Evolutionary conservation across 2,888 invertebrate genomes (phyloP), one percentile per base, ranked within the genome.

Genomic region (Phania funesta): DNA sequence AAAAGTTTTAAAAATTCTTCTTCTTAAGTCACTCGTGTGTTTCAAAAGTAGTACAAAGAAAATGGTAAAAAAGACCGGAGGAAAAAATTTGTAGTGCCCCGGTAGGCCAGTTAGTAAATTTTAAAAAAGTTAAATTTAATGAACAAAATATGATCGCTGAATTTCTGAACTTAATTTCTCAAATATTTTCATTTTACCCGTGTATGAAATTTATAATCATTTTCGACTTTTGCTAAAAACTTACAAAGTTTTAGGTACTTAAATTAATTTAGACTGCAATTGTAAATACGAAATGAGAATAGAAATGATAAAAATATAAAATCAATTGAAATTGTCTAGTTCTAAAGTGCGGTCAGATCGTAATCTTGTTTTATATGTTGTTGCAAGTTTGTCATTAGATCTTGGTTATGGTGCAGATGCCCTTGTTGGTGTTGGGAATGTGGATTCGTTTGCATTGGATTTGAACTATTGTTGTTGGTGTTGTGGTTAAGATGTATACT

Each of bases 351-450:
- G 90, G 96, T 97, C 87, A 97, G 93, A 90, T 96, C 97, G 90
- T 97, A 97, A 92, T 97, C 96, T 86, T 96, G 95, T 92, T 96
- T 96, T 88, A 96, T 95, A 88, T 94, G 76, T 20, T 76, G 91
- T 85, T 89, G 90, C 84, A 90, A 88, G 86, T 89, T 90, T 86
- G 89, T 84, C 87, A 90, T 86, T 85, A 90, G 87, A 86, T 89
- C 88, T 86, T 87, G 87, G 54, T 86, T 85, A 76, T 86, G 85
- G 44, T 86, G 87, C 67, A 85, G 86, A 46, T 87, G 84, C 26
- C 86, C 84, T 50, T 86, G 86, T 13, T 87, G 87, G 29, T 87
- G 88, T 60, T 86, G 87, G 64, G 83, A 76, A 62, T 83, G 83
- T 22, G 79, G 48, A 75, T 84, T 84, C 56, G 83, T 75, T 71